These are phyloP conservation scores for Drosophila monieri DNA, from an alignment of 2,888 invertebrate genomes.

Conservation along the genomic window DNA sequence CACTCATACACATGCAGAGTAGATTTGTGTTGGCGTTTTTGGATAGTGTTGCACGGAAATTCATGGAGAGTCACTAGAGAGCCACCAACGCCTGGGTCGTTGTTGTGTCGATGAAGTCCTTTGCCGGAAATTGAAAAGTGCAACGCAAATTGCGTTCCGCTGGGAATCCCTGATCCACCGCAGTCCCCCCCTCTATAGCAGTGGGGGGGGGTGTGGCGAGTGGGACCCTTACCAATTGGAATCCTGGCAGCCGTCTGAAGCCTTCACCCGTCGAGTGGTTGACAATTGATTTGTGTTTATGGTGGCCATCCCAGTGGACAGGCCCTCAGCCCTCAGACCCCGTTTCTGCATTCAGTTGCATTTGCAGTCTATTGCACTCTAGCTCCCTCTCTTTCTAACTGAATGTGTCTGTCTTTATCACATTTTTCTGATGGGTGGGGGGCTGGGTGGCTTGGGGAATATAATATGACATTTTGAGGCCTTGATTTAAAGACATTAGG, in stretches of 20 bases:
- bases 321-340: not conserved
- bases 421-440: not conserved
- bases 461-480: constrained; percentile 67
- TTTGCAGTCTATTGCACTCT: not conserved
- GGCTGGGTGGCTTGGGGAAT: not conserved
- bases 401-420: not conserved
- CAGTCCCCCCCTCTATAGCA: not conserved
- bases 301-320: constrained; percentile 40
- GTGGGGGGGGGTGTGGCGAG: not conserved
- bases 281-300: constrained; percentile 78
- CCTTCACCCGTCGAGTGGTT: constrained; percentile 66
- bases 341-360: constrained; percentile 19
- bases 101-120: constrained; percentile 43
- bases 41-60: constrained; percentile 68
- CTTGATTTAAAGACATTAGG: constrained; percentile 75
- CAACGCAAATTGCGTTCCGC: constrained; percentile 77
- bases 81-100: not conserved
- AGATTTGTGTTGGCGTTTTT: constrained; percentile 68
- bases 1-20: constrained; percentile 31
- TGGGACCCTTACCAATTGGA: not conserved
- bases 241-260: constrained; percentile 39
- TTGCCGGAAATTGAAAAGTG: constrained; percentile 76
- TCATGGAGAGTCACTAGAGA: constrained; percentile 1
- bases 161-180: constrained; percentile 14
- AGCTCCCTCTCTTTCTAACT: not conserved